Conservation (phyloP, 2,113 vertebrate genomes). For the Brachypodius melanocephalos region DNA sequence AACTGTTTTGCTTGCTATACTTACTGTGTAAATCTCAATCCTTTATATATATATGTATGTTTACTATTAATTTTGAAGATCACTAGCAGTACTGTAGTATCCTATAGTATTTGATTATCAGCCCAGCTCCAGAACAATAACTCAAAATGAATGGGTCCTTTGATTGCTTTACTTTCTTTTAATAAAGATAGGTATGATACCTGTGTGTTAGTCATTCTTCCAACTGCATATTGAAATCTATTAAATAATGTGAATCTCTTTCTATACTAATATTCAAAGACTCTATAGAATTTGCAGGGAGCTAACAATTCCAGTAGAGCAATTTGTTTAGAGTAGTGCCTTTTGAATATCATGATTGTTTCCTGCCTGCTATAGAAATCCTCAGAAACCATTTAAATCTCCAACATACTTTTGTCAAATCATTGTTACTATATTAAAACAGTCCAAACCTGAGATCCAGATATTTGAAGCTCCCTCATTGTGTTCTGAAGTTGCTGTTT, state of each 20-base stretch:
- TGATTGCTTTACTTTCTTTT: neutral
- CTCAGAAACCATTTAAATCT: neutral
- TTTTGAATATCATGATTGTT: slow-evolving; percentile 10
- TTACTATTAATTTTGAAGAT: neutral
- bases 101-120: neutral
- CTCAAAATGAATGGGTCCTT: neutral
- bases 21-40: slow-evolving; percentile 8
- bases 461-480: neutral
- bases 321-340: neutral
- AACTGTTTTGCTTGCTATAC: neutral
- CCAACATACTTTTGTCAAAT: neutral
- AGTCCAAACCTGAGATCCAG: neutral
- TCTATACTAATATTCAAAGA: neutral
- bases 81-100: neutral
- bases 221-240: neutral
- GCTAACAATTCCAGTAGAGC: neutral
- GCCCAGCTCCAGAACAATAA: neutral
- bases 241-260: neutral
- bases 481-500: neutral
- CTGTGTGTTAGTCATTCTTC: neutral
- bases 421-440: neutral
- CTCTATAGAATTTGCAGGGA: neutral
- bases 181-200: neutral
- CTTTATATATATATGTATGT: neutral
- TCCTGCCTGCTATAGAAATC: neutral